Base-by-base conservation (phyloP, 1,140 invertebrate species). In the Lepidurus packardi region DNA sequence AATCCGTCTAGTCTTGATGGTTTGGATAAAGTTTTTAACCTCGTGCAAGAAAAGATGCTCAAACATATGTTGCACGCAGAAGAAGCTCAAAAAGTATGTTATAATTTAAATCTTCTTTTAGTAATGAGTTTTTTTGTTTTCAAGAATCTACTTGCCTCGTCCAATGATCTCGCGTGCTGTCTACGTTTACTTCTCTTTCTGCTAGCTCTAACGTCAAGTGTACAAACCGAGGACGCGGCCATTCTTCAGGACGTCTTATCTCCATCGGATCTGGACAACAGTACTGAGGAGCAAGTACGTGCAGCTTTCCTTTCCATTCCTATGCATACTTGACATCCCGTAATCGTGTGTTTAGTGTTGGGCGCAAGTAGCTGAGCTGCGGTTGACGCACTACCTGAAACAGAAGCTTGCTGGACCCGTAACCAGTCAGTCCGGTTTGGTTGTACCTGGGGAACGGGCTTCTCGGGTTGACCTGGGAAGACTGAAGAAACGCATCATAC, bases 401-500 rank as follows among this genome's bases (percentile, higher is more conserved):
- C 53, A 65, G 13, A 65, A 65, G 53, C 53, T 65, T 7, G 21
- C 53, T 4, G 53, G 9, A n/a, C 21, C 53, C 16, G 53, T 65
- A 0, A 65, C 53, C 0, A n/a, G 16, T n/a, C 53, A 65, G 53
- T 9, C 53, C 7, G 53, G 53, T 65, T 21, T 65, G 21, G 53
- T 65, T 21, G 6, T 65, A 16, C 53, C 53, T 5, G 53, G 53
- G 1, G 53, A 65, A 65, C 16, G 21, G 21, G 53, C 16, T 21
- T 4, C 21, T 21, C 16, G 16, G 0, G 53, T 65, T 21, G 53
- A 65, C 13, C 16, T 65, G n/a, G 21, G 16, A 1, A 13, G 53
- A 65, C 53, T 65, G 13, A 65, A 65, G 53, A 65, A 65, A 21
- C 53, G 53, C 53, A 65, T 65, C 53, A 65, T 65, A 65, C 53